Evolutionary conservation across 2,797 vertebrate genomes (phyloP), one percentile per base, ranked within the genome.

Genomic region (Pangasius mekongensis): DNA sequence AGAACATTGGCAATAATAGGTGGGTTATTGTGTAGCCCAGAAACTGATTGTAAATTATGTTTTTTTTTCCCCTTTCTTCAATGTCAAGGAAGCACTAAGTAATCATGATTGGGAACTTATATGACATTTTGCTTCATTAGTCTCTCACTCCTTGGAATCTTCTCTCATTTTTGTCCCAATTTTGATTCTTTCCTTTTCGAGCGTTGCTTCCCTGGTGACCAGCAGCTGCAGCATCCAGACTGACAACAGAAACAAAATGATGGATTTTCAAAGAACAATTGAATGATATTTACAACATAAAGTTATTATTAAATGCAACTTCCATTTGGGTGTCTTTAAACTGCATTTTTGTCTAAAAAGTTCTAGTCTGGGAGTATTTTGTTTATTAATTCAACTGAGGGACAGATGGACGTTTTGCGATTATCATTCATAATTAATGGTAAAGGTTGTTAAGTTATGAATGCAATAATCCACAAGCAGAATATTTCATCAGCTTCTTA

Each of bases 91-190:
- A 9, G 62, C 14, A 58, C 36, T 22, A 49, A 49, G 66, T 73
- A 39, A 58, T 60, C 49, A 52, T 84, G 64, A 33, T n/a, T 62
- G 84, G 83, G 20, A 85, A 69, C 58, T 18, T 49, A 52, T 52
- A 56, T 39, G 24, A 49, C 0, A 82, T 66, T 88, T 69, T 58
- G 11, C 27, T 92, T 91, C 64, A 91, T 81, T 74, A 92, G 78
- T 92, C 81, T 88, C 93, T 91, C 90, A 92, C 92, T 90, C 93
- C 85, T 77, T 94, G 93, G 88, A 92, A 91, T 90, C 95, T 94
- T 82, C 89, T 90, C 36, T 92, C 83, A 5, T 93, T 91, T 90
- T 94, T 94, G 66, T 94, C 92, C 66, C 87, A 81, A 83, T 87
- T 87, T 18, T 83, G 93, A 87, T 89, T 94, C 92, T 92, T 95